Conservation (phyloP, 2,797 vertebrate genomes). For the Remorina albescens region DNA sequence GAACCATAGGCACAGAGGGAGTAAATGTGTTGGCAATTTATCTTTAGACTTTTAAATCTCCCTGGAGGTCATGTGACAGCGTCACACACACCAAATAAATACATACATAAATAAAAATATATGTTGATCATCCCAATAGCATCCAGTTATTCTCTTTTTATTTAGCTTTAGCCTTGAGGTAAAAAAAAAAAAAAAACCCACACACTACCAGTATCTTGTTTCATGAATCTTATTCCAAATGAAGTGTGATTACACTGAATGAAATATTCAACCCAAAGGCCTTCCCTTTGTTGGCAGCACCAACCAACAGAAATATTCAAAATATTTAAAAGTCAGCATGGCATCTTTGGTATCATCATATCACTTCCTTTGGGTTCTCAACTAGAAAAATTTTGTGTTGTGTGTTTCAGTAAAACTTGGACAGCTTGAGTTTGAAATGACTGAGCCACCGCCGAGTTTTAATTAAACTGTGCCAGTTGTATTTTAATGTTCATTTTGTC, state of each 20-base stretch:
- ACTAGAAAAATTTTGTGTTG: neutral
- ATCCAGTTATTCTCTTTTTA: neutral
- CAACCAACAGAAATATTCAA: slow-evolving; percentile 13
- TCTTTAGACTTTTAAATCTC: neutral
- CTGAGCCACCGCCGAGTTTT: slow-evolving; percentile 2
- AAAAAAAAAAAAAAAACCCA: neutral
- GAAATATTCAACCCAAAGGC: slow-evolving; percentile 2
- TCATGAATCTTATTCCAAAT: neutral
- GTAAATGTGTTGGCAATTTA: slow-evolving; percentile 5
- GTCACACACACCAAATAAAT: neutral
- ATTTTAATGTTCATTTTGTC: slow-evolving; percentile 12
- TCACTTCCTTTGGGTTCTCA: neutral
- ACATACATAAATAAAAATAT: neutral
- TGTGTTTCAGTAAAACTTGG: neutral
- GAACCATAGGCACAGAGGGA: slow-evolving; percentile 7
- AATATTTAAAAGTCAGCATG: neutral
- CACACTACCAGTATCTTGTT: neutral
- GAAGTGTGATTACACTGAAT: neutral
- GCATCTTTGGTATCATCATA: neutral
- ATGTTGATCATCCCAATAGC: neutral
- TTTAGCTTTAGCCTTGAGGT: neutral
- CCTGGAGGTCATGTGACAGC: neutral
- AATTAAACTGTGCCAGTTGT: slow-evolving; percentile 12
- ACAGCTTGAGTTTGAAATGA: neutral
- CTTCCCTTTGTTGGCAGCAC: neutral